These are phyloP conservation scores for Yponomeuta cagnagella DNA, from an alignment of 2,888 invertebrate genomes.

Conservation along the genomic window DNA sequence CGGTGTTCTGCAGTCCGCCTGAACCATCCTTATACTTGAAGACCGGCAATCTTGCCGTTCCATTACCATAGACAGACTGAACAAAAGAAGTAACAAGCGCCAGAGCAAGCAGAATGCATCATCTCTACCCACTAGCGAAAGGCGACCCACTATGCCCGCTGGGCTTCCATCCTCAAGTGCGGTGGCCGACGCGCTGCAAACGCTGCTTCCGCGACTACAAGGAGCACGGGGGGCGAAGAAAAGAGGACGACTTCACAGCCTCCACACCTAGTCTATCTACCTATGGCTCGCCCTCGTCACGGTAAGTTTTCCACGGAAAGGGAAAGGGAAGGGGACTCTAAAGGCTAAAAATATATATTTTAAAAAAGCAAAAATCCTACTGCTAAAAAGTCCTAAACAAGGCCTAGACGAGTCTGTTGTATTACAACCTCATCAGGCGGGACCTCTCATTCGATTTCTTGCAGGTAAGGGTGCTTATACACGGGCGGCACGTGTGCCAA, in stretches of 20 bases:
- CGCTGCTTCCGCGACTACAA: constrained; percentile 95
- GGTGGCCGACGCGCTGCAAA: constrained; percentile 95
- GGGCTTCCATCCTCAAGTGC: constrained; percentile 95
- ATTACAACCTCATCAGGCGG: too few species aligned
- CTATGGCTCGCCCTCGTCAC: constrained; percentile 76
- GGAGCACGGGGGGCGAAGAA: constrained; percentile 87
- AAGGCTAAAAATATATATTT: too few species aligned
- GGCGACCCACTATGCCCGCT: constrained; percentile 93
- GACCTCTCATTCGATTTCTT: too few species aligned
- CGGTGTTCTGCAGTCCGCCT: background rate
- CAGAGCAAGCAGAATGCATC: constrained; percentile 75
- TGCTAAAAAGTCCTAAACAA: too few species aligned
- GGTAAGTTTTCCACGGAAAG: constrained; percentile 45
- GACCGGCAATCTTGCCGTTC: background rate
- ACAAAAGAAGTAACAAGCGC: background rate
- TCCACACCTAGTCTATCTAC: constrained; percentile 84
- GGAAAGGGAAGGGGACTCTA: background rate
- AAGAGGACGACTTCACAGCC: constrained; percentile 80
- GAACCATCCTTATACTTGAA: background rate
- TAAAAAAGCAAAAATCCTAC: too few species aligned
- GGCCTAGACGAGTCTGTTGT: too few species aligned
- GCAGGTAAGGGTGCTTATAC: too few species aligned
- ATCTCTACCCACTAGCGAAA: constrained; percentile 85
- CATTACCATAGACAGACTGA: constrained; percentile 26
- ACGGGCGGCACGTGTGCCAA: too few species aligned